Evolutionary conservation across 2,888 invertebrate genomes (phyloP).

Genomic region (Microchrysa polita): DNA sequence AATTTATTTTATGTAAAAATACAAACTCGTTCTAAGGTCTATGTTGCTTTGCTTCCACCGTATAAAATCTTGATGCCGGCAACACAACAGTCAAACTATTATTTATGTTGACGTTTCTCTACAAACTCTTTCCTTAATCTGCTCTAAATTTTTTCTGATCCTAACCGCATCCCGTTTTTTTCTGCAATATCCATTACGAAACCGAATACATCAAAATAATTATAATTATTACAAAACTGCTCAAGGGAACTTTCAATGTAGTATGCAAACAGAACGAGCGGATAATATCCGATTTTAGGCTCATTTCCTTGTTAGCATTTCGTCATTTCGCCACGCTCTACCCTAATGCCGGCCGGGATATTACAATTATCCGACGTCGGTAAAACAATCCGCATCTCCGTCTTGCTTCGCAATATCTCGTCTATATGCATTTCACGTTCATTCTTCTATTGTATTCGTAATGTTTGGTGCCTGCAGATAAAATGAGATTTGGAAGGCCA

Average conservation of each 20-base stretch:
- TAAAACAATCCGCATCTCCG: background rate
- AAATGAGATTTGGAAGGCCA: constrained; percentile 27
- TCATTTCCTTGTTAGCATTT: background rate
- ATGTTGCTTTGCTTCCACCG: too few species aligned
- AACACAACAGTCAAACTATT: too few species aligned
- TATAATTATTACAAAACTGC: constrained; percentile 5
- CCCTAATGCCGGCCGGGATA: background rate
- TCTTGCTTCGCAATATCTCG: too few species aligned
- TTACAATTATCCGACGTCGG: background rate
- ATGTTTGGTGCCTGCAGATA: constrained; percentile 18
- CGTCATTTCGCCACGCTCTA: background rate
- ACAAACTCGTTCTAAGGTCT: too few species aligned
- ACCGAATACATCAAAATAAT: background rate
- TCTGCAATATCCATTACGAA: background rate
- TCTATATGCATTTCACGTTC: background rate
- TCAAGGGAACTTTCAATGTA: background rate
- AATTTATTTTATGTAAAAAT: too few species aligned
- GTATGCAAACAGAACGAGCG: background rate
- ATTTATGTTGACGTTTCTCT: too few species aligned
- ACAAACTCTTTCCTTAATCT: too few species aligned
- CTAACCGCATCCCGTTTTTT: background rate
- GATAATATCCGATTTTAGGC: constrained; percentile 8
- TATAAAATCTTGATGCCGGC: too few species aligned
- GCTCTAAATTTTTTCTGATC: too few species aligned
- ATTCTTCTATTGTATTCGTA: constrained; percentile 1